A percentile compares a stretch with the other conserved stretches of the same genome.
These are phyloP conservation scores for Dryas iulia DNA, from an alignment of 1,140 invertebrate genomes.

Conservation along the genomic window DNA sequence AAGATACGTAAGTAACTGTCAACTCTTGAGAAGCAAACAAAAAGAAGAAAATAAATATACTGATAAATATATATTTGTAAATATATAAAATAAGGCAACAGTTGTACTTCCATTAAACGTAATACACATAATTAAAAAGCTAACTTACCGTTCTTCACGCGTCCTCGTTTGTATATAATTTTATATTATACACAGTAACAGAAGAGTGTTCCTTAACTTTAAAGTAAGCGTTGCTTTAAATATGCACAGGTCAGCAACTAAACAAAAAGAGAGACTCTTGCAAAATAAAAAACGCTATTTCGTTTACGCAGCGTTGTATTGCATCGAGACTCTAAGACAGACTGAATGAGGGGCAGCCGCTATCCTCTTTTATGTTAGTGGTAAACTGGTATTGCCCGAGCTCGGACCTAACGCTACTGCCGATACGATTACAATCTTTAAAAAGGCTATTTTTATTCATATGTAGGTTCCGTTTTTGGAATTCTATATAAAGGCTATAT, in stretches of 20 bases:
- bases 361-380: conserved; percentile 75
- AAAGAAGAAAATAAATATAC: neutral
- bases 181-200: neutral
- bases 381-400: conserved; percentile 61
- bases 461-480: neutral
- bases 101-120: neutral
- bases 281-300: neutral
- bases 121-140: conserved; percentile 9
- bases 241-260: neutral
- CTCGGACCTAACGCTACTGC: conserved; percentile 28
- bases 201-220: neutral
- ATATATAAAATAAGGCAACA: neutral
- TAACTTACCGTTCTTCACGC: conserved; percentile 32
- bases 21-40: neutral
- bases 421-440: conserved; percentile 40
- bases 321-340: conserved; percentile 45
- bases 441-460: conserved; percentile 27
- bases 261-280: neutral
- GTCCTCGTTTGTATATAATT: conserved; percentile 20
- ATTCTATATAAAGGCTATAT: neutral
- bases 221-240: neutral
- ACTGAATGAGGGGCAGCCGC: conserved; percentile 64
- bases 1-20: too few species aligned
- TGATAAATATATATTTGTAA: neutral
- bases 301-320: conserved; percentile 43